Evolutionary conservation across 2,797 vertebrate species (phyloP).

Genomic region (Catamblyrhynchus diadema): DNA sequence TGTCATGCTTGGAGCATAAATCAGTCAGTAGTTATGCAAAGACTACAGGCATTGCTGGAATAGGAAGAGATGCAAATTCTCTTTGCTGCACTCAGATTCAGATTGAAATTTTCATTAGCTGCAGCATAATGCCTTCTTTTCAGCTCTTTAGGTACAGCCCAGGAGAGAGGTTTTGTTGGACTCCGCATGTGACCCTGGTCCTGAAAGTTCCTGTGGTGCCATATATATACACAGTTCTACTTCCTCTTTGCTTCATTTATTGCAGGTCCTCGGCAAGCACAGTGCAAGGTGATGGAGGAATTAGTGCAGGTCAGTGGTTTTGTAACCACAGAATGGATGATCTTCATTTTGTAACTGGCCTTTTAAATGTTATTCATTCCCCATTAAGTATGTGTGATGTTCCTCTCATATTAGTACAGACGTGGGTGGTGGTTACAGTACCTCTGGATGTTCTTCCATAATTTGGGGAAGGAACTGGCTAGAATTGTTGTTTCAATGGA

Average conservation of each 20-base stretch:
- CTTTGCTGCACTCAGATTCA: background rate
- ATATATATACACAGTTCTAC: background rate
- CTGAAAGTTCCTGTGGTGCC: background rate
- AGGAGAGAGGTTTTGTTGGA: background rate
- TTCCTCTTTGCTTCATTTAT: conserved; percentile 1
- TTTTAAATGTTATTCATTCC: background rate
- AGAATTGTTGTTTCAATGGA: background rate
- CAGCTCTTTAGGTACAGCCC: background rate
- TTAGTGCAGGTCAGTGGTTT: background rate
- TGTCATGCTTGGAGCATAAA: accelerated
- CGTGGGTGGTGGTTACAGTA: accelerated
- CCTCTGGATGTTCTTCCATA: background rate
- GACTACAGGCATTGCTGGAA: background rate
- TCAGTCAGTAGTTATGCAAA: background rate
- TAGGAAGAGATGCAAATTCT: background rate
- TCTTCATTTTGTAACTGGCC: background rate
- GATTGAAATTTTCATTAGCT: background rate
- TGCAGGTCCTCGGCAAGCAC: background rate
- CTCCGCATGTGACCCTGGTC: accelerated
- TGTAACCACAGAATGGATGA: background rate
- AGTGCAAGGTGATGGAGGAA: background rate
- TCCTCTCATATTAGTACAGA: background rate
- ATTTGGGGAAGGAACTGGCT: background rate
- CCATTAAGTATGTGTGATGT: background rate
- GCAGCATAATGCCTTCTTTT: background rate